phyloP scores from a whole-genome alignment of 1,140 invertebrate species.

The Nebria ingens region DNA sequence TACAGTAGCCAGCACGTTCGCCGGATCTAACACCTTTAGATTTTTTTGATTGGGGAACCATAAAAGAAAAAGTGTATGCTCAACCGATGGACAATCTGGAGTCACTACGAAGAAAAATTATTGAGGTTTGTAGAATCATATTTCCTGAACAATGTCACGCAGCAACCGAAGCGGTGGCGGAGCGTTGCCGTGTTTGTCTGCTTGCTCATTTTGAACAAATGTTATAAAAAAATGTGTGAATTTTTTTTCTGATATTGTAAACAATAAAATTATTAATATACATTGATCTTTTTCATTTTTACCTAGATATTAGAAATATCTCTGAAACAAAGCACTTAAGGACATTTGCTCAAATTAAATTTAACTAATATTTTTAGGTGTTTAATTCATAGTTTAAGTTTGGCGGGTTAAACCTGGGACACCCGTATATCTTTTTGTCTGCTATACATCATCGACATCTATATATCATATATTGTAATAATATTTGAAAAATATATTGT shows the following conservation, averaged over 20 bases:
- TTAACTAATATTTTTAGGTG: neutral
- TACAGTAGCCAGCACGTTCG: neutral
- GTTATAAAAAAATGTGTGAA: neutral
- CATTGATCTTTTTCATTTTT: neutral
- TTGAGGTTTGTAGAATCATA: no score
- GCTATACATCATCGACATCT: no score
- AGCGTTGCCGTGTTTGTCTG: neutral
- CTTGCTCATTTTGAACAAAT: neutral
- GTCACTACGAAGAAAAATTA: neutral
- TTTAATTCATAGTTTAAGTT: neutral
- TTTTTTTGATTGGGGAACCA: neutral
- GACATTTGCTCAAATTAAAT: neutral
- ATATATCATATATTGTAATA: no score
- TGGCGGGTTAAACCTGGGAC: neutral
- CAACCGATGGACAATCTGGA: neutral
- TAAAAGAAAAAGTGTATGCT: neutral
- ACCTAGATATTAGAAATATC: neutral
- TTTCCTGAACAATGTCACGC: no score
- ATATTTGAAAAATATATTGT: no score
- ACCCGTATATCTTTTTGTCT: no score
- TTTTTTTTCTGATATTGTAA: no score
- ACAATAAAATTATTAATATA: neutral
- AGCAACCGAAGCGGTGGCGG: no score
- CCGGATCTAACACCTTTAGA: neutral
- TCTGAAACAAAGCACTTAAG: neutral